phyloP scores from a whole-genome alignment of 2,113 vertebrate genomes.

The Protobothrops mucrosquamatus region DNA sequence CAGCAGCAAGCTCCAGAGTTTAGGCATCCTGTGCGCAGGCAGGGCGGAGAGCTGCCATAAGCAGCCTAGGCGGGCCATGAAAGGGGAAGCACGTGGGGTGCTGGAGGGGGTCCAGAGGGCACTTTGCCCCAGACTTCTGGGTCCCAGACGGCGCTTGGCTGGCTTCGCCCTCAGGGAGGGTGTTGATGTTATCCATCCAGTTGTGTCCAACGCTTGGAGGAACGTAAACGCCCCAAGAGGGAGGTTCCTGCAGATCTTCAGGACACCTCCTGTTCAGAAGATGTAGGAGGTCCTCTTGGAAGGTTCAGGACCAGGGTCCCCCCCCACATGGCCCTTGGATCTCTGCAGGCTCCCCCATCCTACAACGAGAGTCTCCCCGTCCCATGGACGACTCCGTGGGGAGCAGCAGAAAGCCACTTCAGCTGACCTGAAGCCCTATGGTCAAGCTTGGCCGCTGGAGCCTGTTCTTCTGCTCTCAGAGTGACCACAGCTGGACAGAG shows the following conservation, averaged over 20 bases:
- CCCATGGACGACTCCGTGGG: accelerated
- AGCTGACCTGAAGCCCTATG: background rate
- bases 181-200: too few relatives aligned
- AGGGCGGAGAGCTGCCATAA: too few relatives aligned
- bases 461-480: background rate
- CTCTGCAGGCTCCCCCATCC: background rate
- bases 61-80: accelerated
- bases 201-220: too few relatives aligned
- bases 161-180: background rate
- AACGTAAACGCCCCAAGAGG: background rate
- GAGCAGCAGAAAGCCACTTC: background rate
- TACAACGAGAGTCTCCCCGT: background rate
- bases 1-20: background rate
- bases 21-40: background rate
- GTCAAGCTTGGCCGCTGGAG: background rate
- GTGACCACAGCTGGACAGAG: background rate
- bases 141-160: background rate
- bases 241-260: background rate
- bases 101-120: background rate
- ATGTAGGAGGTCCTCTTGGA: background rate
- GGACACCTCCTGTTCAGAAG: background rate
- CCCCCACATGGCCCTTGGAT: background rate
- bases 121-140: background rate
- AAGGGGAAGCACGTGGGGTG: background rate
- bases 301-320: too few relatives aligned